Evolutionary conservation across 2,797 vertebrate genomes (phyloP).

Genomic region (Crocodylus rhombifer): DNA sequence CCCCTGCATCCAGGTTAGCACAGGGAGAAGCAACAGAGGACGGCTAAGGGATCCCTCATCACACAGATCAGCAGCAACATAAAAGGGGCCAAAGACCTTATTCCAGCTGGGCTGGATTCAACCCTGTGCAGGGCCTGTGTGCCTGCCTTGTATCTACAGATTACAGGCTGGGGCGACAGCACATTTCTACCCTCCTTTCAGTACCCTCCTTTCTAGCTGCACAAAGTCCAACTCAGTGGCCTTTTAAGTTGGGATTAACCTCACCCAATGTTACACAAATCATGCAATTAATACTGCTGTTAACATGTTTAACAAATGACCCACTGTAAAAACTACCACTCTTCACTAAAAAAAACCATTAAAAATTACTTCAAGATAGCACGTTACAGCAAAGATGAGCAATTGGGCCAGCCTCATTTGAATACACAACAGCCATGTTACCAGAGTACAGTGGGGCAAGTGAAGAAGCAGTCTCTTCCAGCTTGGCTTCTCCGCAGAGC

Average conservation of each 20-base stretch:
- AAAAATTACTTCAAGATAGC: background rate
- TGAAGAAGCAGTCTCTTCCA: background rate
- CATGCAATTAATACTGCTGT: conserved; percentile 12
- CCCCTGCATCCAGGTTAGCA: no score
- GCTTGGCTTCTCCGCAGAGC: background rate
- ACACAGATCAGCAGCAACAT: no score
- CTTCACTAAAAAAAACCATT: background rate
- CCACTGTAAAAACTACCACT: background rate
- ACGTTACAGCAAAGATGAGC: background rate
- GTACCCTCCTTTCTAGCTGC: background rate
- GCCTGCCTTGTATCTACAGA: background rate
- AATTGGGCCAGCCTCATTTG: background rate
- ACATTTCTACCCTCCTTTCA: background rate
- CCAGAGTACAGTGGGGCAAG: background rate
- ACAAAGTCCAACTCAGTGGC: background rate
- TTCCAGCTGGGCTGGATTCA: no score
- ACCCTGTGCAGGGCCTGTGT: no score
- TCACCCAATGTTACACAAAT: background rate
- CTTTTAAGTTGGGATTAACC: background rate
- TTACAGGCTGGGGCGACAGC: background rate
- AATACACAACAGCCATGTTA: background rate
- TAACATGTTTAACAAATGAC: conserved; percentile 30
- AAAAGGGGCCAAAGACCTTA: no score
- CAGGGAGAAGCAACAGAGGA: no score
- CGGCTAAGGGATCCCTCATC: no score